Evolutionary conservation across 2,888 invertebrate genomes (phyloP).

Genomic region (Acanthosepion esculentum): DNA sequence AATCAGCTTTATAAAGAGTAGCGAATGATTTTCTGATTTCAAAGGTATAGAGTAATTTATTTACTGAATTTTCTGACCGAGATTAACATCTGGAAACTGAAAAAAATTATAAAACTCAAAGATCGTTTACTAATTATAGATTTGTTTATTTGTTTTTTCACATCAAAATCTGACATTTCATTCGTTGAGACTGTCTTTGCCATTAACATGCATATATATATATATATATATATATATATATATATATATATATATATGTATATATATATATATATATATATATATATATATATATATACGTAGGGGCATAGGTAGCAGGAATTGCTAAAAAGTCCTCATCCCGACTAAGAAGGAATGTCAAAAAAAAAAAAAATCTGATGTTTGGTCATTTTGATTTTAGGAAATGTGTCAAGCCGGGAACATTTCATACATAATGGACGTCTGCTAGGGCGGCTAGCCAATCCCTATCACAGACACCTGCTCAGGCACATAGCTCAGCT

Average conservation of each 20-base stretch:
- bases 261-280: background rate
- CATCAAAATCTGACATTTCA: no score
- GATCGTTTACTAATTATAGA: background rate
- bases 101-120: background rate
- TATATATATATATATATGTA: background rate
- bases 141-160: background rate
- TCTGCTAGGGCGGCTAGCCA: no score
- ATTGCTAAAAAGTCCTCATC: no score
- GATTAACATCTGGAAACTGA: background rate
- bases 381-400: no score
- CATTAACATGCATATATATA: background rate
- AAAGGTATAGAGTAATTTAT: background rate
- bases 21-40: background rate
- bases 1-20: background rate
- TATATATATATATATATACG: background rate
- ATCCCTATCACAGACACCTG: no score
- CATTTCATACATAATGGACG: no score
- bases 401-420: no score
- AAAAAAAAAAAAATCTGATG: no score
- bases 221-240: background rate
- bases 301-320: background rate
- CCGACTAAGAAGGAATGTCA: no score
- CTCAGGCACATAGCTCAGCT: no score
- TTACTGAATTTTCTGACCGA: background rate
- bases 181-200: background rate